Evolutionary conservation across 1,140 invertebrate genomes (phyloP).

Genomic region (Ditylenchus dipsaci): DNA sequence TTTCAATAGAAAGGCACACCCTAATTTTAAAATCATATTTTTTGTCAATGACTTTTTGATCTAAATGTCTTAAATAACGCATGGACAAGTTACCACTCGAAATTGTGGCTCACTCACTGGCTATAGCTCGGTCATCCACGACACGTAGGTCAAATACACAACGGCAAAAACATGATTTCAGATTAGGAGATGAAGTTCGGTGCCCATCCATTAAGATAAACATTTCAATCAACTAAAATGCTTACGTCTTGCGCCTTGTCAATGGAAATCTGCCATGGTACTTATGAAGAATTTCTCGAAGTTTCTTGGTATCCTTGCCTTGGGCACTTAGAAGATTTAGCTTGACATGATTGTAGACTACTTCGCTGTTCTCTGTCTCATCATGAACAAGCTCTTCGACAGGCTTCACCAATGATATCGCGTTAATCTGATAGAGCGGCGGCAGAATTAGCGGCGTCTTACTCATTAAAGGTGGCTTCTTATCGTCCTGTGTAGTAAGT

Average conservation of each 20-base stretch:
- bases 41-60: too few relatives aligned
- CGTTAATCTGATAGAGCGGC: background rate
- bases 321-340: background rate
- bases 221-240: too few relatives aligned
- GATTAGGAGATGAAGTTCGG: too few relatives aligned
- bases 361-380: background rate
- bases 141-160: background rate
- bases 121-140: too few relatives aligned
- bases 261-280: constrained; percentile 8
- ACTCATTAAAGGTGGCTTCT: background rate
- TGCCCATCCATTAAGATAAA: too few relatives aligned
- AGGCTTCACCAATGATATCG: background rate
- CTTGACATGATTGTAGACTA: background rate
- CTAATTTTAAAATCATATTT: too few relatives aligned
- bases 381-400: background rate
- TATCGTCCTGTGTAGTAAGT: background rate
- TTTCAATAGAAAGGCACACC: too few relatives aligned
- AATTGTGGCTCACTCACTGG: too few relatives aligned
- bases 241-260: background rate
- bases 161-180: background rate
- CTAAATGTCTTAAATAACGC: too few relatives aligned
- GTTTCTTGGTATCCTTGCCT: background rate
- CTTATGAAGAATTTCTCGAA: constrained; percentile 1
- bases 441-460: constrained; percentile 7
- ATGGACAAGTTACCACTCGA: too few relatives aligned